Evolutionary conservation across 2,888 invertebrate species (phyloP).

Genomic region (Epinotia ramella): DNA sequence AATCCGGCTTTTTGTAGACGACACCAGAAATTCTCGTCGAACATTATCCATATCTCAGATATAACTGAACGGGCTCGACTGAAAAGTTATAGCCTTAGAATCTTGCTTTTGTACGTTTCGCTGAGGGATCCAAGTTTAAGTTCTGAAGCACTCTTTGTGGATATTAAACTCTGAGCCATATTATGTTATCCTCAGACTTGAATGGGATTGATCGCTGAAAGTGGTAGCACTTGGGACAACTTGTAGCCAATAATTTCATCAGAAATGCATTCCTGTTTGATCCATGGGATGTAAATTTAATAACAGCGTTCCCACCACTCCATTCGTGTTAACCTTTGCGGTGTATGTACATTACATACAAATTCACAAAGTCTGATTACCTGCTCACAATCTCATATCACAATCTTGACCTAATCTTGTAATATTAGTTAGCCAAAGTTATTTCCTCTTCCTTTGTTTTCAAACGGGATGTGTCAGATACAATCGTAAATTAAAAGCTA

Average conservation of each 20-base stretch:
- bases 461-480: no score
- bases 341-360: no score
- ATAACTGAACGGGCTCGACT: conserved; percentile 46
- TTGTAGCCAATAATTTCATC: conserved; percentile 13
- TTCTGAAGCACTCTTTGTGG: conserved; percentile 31
- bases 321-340: no score
- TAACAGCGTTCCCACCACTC: no score
- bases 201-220: conserved; percentile 19
- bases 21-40: conserved; percentile 52
- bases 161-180: conserved; percentile 38
- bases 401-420: no score
- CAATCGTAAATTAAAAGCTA: no score
- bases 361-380: no score
- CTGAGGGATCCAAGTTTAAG: conserved; percentile 26
- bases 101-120: conserved; percentile 42
- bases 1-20: conserved; percentile 56
- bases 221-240: not conserved
- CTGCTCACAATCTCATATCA: no score
- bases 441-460: no score
- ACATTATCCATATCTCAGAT: conserved; percentile 46
- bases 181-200: conserved; percentile 24
- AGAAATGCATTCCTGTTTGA: no score
- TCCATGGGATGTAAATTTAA: no score
- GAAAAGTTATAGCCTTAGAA: conserved; percentile 47
- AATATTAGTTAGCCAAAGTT: no score